Percentiles rank a stretch among this genome's conserved stretches.
Conservation (phyloP, 2,113 vertebrate species). For the rat (Rattus norvegicus) region GRCr8 NC_086037.1:38506501-38507000, state of each 20-base stretch:
- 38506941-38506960: too few relatives aligned
- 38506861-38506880: too few relatives aligned
- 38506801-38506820: background rate
- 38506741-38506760: background rate
- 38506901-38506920: too few relatives aligned
- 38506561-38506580: fast-evolving
- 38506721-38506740: background rate
- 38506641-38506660: background rate
- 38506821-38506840: background rate
- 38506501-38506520: fast-evolving
- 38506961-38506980: too few relatives aligned
- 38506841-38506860: background rate
- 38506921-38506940: too few relatives aligned
- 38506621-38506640: background rate
- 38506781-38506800: background rate
- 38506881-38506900: background rate
- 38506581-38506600: constrained; percentile 46
- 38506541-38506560: too few relatives aligned
- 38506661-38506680: background rate
- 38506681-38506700: background rate
- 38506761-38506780: background rate
- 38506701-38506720: background rate
- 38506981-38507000: too few relatives aligned
- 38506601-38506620: background rate
- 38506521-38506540: fast-evolving